Base-by-base conservation (phyloP, 2,797 vertebrate species). In the Pseudomugil tenellus region DNA sequence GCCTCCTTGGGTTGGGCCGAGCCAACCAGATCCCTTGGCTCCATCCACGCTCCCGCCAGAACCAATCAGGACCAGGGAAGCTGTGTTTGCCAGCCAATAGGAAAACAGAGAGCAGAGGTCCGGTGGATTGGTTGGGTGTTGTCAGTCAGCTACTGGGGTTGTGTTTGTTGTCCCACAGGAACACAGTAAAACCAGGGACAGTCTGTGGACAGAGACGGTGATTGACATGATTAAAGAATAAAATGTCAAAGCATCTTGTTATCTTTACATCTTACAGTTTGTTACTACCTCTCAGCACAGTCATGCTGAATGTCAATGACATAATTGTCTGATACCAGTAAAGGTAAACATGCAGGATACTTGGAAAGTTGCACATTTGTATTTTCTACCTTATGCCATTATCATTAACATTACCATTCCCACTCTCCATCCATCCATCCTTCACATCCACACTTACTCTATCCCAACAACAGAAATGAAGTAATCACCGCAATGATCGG, bases 11-110 rank as follows among this genome's bases (percentile, higher is more conserved):
- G 95, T 92, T 96, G 94, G 84, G 93, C 93, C 88, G 83, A 86
- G 87, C 94, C 93, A 92, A 93, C 91, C 83, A 94, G 92, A 89
- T 99, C 97, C 91, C 97, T 96, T 90, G 96, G 94, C 94, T 98
- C 97, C 98, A 98, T 98, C 92, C 91, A 91, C 89, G 82, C 87
- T 93, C 91, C 89, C 79, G 79, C 89, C 90, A 88, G 84, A 90
- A 82, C 92, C 89, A 90, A 83, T 90, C 77, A 87, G 91, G 85
- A 88, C 72, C 83, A 87, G 86, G 75, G 81, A 88, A 91, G 89
- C 87, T 85, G 86, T 76, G 85, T 83, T 83, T 79, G 84, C 80
- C 85, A 88, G 88, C 91, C 91, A 90, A 92, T 81, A 35, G 74
- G 71, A 85, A 74, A 56, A 68, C 29, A 77, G 63, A 83, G 76